phyloP scores from a whole-genome alignment of 2,113 vertebrate species.

The Thermophis baileyi region DNA sequence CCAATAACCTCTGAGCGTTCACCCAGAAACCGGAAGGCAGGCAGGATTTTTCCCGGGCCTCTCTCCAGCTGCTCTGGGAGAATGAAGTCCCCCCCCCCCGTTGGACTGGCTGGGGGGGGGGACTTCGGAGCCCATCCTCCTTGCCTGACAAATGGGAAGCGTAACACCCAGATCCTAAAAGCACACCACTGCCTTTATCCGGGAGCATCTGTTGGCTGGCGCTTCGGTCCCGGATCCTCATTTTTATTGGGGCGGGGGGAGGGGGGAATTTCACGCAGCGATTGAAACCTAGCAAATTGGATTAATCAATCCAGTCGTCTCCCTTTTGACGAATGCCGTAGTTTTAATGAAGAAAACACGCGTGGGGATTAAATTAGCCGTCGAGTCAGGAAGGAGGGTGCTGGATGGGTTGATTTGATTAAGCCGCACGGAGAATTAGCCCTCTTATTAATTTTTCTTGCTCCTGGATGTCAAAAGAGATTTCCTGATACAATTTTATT shows the following conservation, averaged over 20 bases:
- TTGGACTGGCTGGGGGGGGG: no score
- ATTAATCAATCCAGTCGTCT: neutral
- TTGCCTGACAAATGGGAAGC: no score
- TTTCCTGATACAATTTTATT: neutral
- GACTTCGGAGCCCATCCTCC: no score
- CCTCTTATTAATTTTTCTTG: neutral
- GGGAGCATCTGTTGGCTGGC: neutral
- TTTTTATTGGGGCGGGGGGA: accelerated
- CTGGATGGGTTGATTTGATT: neutral
- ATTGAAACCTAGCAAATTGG: neutral
- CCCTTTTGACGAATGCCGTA: neutral
- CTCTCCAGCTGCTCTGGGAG: no score
- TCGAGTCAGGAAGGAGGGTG: neutral
- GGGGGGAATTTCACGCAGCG: neutral
- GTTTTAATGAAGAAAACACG: neutral
- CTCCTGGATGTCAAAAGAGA: neutral
- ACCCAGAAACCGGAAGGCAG: no score
- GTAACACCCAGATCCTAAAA: no score
- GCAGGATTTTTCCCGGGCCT: no score
- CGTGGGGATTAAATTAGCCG: neutral
- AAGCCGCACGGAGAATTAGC: neutral
- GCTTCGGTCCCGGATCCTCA: neutral
- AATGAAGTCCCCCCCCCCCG: no score
- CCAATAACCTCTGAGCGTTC: neutral
- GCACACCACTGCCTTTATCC: no score